Evolutionary conservation across 2,113 vertebrate genomes (phyloP).

Genomic region (Scomber scombrus): DNA sequence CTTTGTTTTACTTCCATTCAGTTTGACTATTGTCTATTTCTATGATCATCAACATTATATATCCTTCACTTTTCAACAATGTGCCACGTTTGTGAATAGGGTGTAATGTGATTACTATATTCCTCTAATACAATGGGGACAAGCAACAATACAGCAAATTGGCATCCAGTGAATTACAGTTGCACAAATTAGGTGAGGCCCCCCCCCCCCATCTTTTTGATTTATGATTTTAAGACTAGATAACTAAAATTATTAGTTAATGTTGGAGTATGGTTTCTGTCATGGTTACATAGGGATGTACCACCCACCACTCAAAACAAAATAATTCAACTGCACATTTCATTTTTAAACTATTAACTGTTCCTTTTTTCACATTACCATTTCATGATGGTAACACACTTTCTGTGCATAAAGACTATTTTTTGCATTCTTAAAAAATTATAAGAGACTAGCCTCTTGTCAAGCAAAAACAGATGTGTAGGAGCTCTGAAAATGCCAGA

Average conservation of each 20-base stretch:
- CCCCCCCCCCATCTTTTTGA: neutral
- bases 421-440: constrained; percentile 23
- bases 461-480: constrained; percentile 37
- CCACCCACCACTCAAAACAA: neutral
- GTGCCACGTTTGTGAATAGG: neutral
- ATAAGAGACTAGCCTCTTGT: constrained; percentile 21
- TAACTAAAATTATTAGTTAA: neutral
- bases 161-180: neutral
- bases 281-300: neutral
- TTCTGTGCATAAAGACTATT: neutral
- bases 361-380: neutral
- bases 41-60: neutral
- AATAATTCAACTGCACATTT: neutral
- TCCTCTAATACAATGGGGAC: neutral
- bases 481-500: constrained; percentile 44
- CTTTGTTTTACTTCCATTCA: neutral
- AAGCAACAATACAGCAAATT: constrained; percentile 5
- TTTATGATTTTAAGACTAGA: neutral
- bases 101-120: constrained; percentile 2
- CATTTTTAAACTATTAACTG: neutral
- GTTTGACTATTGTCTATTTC: neutral
- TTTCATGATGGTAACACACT: neutral
- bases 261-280: neutral
- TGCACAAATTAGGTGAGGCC: neutral
- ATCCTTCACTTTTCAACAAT: neutral